Evolutionary conservation across 1,140 invertebrate genomes (phyloP), one percentile per base, ranked within the genome.

Genomic region (Anthonomus grandis): DNA sequence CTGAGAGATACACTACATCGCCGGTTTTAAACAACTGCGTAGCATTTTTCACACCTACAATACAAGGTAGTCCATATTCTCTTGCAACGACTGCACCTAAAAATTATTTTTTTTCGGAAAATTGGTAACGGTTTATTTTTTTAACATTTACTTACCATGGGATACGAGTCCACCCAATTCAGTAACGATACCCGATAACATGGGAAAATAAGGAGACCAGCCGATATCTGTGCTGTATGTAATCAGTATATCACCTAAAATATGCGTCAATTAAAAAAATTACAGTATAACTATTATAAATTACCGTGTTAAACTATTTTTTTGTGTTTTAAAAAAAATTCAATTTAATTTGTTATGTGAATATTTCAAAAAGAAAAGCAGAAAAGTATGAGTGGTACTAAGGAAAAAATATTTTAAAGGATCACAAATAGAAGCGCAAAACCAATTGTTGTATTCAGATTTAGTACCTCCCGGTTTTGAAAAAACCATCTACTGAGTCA

Each of bases 161-260:
- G 89, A 92, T 57, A 93, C 84, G 1, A 93, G 78, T 36, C 91
- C 90, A 15, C 90, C 91, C 4, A 92, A 74, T 74, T 94, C 91
- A 0, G 90, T 93, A 3, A 91, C 85, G 10, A 94, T 80, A 13
- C 90, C 91, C 1, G 79, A 74, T 4, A 93, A 70, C 5, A 93
- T 76, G 0, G 90, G 89, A 67, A 93, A 94, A 70, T 91, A 93
- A 1, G 90, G 90, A 13, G 86, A 86, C 91, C 91, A 94, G 12
- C 86, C 90, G 52, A 93, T 87, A 68, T 94, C 90, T 0, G 90
- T 93, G 15, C 81, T 81, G 50, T 80, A 76, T 0, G 90, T 91
- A 52, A 94, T 85, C 36, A 93, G 74, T 59, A 94, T 82, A 67
- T 93, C 90, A 2, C 87, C 88, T 65, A 17, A 36, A 63, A 64